These are phyloP conservation scores for Oxycera nigricornis DNA, from an alignment of 2,888 invertebrate species.

Conservation along the genomic window DNA sequence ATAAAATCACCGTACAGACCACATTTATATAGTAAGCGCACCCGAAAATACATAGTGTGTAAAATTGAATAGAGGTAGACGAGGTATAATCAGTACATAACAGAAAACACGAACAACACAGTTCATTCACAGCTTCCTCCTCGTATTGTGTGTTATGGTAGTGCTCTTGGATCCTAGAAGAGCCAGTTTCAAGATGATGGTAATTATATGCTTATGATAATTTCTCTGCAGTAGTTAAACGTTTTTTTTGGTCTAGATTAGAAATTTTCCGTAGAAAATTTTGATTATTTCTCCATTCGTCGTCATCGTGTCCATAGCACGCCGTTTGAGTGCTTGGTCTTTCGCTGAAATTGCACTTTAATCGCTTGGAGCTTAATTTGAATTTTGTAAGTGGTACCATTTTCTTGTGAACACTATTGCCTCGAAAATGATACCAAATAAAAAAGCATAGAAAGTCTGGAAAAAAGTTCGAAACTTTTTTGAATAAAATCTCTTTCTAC, in stretches of 20 bases:
- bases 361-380: too few species aligned
- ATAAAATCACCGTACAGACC: background rate
- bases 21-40: background rate
- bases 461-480: too few species aligned
- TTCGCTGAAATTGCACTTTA: too few species aligned
- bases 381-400: too few species aligned
- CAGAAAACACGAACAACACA: conserved; percentile 9
- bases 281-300: background rate
- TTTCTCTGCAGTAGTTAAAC: conserved; percentile 1
- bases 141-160: conserved; percentile 45
- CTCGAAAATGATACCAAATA: too few species aligned
- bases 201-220: conserved; percentile 44
- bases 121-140: background rate
- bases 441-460: too few species aligned
- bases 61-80: background rate
- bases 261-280: conserved; percentile 13
- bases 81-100: background rate
- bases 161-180: conserved; percentile 46
- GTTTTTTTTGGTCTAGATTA: background rate
- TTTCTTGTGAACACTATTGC: too few species aligned
- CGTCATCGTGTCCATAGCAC: too few species aligned
- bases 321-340: too few species aligned
- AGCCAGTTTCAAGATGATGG: conserved; percentile 47
- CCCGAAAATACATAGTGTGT: background rate
- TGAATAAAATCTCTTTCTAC: too few species aligned